Evolutionary conservation across 1,140 invertebrate genomes (phyloP), one percentile per base, ranked within the genome.

Genomic region (Dendroctonus ponderosae): DNA sequence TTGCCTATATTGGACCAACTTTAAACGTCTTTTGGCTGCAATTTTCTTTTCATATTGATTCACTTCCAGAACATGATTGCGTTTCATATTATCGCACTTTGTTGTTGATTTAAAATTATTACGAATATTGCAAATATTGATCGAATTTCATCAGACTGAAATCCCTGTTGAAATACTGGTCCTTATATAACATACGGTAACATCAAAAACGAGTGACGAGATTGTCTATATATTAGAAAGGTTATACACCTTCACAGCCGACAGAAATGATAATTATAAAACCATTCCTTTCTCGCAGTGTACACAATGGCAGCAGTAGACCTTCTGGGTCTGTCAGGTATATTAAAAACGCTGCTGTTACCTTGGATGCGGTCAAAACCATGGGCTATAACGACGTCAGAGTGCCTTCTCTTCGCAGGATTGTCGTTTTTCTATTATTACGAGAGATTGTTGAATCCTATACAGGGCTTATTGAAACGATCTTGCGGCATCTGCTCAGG

Each of bases 321-420:
- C 60, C 48, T 42, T 60, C 60, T 62, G 48, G 59, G 46, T 61
- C 59, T 49, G 38, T 59, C 59, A 61, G 59, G 60, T 62, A 62
- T 52, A 62, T 51, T 51, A 52, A 62, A 62, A 62, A 52, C 48
- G 48, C 14, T 41, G 48, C 48, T 51, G n/a, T 62, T 62, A 48
- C 60, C 60, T 62, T 62, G 60, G 60, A 62, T 15, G 48, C 60
- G 60, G 60, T 62, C 60, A 62, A 51, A 62, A 62, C 60, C 60
- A 52, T 62, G 39, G 11, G 5, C 12, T 52, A 52, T 26, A 58
- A 52, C 60, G 38, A 52, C 49, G 60, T 51, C 60, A 62, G 49
- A 50, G 40, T 62, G 38, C 49, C 60, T 61, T 62, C 49, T 62
- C 60, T 62, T 51, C 40, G 44, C 37, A 40, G 12, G 14, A 52